phyloP scores from a whole-genome alignment of 37 sponge, comb jelly and placozoan species.

The Ianthella basta region DNA sequence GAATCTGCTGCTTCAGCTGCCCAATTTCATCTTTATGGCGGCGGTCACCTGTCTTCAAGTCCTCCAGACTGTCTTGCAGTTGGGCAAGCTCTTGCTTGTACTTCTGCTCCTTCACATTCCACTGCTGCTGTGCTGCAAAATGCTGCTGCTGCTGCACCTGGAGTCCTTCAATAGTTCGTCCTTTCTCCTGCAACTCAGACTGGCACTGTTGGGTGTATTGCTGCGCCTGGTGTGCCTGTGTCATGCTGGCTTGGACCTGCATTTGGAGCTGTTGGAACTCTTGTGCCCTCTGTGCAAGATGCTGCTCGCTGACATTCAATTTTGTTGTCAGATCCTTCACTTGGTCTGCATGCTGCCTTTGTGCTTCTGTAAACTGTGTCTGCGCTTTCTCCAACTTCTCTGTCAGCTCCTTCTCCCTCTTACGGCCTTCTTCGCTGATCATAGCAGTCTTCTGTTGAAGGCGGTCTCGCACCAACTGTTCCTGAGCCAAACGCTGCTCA shows the following conservation, averaged over 20 bases:
- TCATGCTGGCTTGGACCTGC: conserved; percentile 50
- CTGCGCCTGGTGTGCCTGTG: conserved; percentile 46
- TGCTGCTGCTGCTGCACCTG: conserved; percentile 68
- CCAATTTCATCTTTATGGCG: conserved; percentile 43
- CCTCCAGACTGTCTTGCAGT: conserved; percentile 42
- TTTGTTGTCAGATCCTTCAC: conserved; percentile 42
- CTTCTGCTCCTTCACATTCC: conserved; percentile 59
- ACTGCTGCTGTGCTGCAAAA: conserved; percentile 52
- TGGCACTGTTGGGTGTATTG: conserved; percentile 31
- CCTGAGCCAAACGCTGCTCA: conserved; percentile 47
- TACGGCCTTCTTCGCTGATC: conserved; percentile 42
- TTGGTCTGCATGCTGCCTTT: conserved; percentile 6
- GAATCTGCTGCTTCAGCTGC: conserved; percentile 65
- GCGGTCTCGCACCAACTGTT: conserved; percentile 44
- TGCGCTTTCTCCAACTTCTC: conserved; percentile 28
- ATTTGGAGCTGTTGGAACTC: conserved; percentile 48
- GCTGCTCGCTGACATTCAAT: conserved; percentile 28
- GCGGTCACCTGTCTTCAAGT: conserved; percentile 55
- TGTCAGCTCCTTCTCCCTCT: conserved; percentile 46
- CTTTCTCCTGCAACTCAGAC: conserved; percentile 28
- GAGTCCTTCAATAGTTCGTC: conserved; percentile 1
- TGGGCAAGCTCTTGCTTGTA: conserved; percentile 49
- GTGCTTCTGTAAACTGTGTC: background rate
- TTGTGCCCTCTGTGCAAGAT: conserved; percentile 44
- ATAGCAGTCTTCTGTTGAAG: conserved; percentile 48